phyloP scores from a whole-genome alignment of 2,797 vertebrate species.

The Linurgus olivaceus region DNA sequence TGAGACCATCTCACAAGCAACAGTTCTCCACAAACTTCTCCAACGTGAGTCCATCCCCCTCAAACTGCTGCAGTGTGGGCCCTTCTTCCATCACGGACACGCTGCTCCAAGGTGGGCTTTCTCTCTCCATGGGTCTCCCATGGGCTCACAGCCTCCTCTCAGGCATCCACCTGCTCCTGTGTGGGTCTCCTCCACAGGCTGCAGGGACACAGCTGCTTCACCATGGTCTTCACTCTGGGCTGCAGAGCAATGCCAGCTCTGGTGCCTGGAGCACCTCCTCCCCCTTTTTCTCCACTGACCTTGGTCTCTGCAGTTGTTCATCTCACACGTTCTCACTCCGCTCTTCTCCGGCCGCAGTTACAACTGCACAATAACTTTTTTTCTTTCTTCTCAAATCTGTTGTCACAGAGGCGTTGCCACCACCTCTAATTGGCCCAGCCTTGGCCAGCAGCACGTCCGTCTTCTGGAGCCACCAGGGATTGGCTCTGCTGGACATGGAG shows the following conservation, averaged over 20 bases:
- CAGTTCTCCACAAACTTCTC: background rate
- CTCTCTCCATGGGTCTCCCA: background rate
- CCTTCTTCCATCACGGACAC: background rate
- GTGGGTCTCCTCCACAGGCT: background rate
- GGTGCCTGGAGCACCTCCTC: background rate
- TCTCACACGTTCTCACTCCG: background rate
- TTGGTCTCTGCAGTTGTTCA: background rate
- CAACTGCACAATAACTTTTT: background rate
- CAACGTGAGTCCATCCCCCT: background rate
- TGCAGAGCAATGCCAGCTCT: background rate
- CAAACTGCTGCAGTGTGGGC: background rate
- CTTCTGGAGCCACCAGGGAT: background rate
- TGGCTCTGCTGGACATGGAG: background rate
- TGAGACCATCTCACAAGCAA: background rate
- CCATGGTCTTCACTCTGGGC: background rate
- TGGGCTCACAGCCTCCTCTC: background rate
- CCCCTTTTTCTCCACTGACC: background rate
- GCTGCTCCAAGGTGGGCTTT: background rate
- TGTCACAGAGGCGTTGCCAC: background rate
- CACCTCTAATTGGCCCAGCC: background rate
- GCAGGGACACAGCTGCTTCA: background rate
- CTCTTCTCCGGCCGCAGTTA: background rate
- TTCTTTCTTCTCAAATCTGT: background rate
- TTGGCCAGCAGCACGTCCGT: background rate
- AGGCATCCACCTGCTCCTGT: fast-evolving